Evolutionary conservation across 2,113 vertebrate genomes (phyloP).

Genomic region (Gambusia holbrooki): DNA sequence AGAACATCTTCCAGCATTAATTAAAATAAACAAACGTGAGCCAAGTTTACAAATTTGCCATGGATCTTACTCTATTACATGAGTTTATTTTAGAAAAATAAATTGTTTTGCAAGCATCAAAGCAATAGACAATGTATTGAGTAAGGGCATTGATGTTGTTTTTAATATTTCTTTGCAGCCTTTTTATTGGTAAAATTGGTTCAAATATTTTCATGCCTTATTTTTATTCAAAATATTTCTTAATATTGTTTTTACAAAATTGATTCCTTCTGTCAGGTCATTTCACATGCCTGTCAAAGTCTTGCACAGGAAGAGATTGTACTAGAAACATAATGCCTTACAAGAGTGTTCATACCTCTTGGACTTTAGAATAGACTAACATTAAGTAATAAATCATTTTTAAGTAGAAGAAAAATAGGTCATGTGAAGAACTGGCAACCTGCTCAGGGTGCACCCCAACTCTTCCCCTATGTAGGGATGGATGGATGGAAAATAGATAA

Average conservation of each 20-base stretch:
- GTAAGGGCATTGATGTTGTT: background rate
- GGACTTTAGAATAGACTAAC: too few relatives aligned
- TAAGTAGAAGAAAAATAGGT: too few relatives aligned
- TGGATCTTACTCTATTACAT: slow-evolving; percentile 9
- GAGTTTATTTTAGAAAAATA: slow-evolving; percentile 2
- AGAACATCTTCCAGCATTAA: slow-evolving; percentile 17
- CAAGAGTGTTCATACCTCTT: too few relatives aligned
- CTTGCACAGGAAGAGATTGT: too few relatives aligned
- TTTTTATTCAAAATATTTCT: background rate
- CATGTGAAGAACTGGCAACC: too few relatives aligned
- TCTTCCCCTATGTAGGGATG: too few relatives aligned
- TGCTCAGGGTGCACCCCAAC: too few relatives aligned
- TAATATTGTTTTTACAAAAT: background rate
- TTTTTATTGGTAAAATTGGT: background rate
- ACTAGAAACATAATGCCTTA: too few relatives aligned
- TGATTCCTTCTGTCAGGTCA: too few relatives aligned
- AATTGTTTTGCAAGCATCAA: slow-evolving; percentile 1
- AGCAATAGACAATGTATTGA: slow-evolving; percentile 2
- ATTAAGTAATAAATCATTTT: too few relatives aligned
- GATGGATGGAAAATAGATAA: too few relatives aligned
- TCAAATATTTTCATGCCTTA: background rate
- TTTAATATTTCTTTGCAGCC: background rate
- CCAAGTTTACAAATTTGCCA: slow-evolving; percentile 21
- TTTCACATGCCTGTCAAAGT: too few relatives aligned
- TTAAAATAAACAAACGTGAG: slow-evolving; percentile 44